A percentile compares a stretch with the other conserved stretches of the same genome.
Evolutionary conservation across 2,797 vertebrate genomes (phyloP).

Genomic region (Triplophysa yarkandensis): DNA sequence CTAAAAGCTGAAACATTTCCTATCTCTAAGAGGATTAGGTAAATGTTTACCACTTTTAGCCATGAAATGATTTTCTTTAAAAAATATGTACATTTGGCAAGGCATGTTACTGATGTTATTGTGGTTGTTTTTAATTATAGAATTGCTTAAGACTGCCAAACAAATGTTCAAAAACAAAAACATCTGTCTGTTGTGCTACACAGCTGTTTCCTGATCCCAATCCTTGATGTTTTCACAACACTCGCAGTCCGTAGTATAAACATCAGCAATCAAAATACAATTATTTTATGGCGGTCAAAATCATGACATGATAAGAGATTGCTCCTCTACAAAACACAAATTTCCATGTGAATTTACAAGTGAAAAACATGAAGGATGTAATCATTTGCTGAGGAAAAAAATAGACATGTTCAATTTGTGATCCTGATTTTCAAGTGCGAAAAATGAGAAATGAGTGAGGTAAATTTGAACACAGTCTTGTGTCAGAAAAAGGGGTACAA

Average conservation of each 20-base stretch:
- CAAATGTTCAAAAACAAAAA: slow-evolving; percentile 72
- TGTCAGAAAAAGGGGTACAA: slow-evolving; percentile 69
- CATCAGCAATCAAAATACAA: slow-evolving; percentile 33
- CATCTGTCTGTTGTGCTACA: slow-evolving; percentile 62
- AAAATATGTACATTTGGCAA: slow-evolving; percentile 2
- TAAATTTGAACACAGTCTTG: slow-evolving; percentile 50
- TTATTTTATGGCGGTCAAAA: slow-evolving; percentile 49
- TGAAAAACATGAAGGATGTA: slow-evolving; percentile 51
- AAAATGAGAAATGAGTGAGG: slow-evolving; percentile 47
- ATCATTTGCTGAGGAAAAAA: slow-evolving; percentile 32
- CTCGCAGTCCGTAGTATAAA: slow-evolving; percentile 21
- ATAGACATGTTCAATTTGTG: slow-evolving; percentile 57
- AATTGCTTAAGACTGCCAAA: slow-evolving; percentile 42
- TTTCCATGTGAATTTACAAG: slow-evolving; percentile 55
- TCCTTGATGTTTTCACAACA: slow-evolving; percentile 1
- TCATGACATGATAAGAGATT: slow-evolving; percentile 47
- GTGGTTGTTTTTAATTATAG: slow-evolving; percentile 45
- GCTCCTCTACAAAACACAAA: slow-evolving; percentile 50
- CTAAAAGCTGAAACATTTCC: slow-evolving; percentile 27
- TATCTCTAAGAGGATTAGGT: slow-evolving; percentile 32
- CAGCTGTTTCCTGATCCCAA: slow-evolving; percentile 35
- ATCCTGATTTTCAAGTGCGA: slow-evolving; percentile 58
- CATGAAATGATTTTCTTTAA: slow-evolving; percentile 1
- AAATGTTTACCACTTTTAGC: slow-evolving; percentile 27
- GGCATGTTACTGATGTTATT: slow-evolving; percentile 20